phyloP scores from a whole-genome alignment of 2,113 vertebrate genomes.

The Barnardius zonarius region DNA sequence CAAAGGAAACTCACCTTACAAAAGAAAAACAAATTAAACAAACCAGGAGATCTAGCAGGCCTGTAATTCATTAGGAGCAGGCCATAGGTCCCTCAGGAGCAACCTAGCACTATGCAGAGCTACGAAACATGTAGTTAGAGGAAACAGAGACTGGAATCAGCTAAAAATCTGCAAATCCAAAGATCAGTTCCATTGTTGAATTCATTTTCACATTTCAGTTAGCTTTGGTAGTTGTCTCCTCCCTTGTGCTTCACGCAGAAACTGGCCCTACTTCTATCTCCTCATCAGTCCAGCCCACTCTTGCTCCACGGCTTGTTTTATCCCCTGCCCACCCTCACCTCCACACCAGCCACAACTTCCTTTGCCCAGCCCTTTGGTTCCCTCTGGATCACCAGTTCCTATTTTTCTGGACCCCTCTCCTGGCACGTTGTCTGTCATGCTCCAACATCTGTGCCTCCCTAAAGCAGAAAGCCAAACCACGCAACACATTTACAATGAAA shows the following conservation, averaged over 20 bases:
- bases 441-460: neutral
- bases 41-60: neutral
- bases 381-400: neutral
- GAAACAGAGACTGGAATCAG: neutral
- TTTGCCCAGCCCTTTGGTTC: neutral
- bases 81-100: neutral
- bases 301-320: too few species aligned
- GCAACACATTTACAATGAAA: neutral
- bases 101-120: neutral
- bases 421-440: neutral
- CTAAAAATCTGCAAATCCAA: neutral
- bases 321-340: neutral
- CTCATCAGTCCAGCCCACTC: neutral
- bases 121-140: neutral
- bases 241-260: neutral
- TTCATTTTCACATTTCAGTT: neutral
- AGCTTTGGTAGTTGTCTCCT: neutral
- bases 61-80: slow-evolving; percentile 33
- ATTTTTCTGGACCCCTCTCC: neutral
- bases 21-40: slow-evolving; percentile 19
- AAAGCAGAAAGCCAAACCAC: neutral
- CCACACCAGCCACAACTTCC: neutral
- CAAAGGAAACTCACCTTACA: slow-evolving; percentile 13
- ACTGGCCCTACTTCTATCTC: neutral
- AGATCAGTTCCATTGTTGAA: neutral